These are phyloP conservation scores for Chrysolina haemoptera DNA, from an alignment of 2,888 invertebrate genomes.

Conservation along the genomic window DNA sequence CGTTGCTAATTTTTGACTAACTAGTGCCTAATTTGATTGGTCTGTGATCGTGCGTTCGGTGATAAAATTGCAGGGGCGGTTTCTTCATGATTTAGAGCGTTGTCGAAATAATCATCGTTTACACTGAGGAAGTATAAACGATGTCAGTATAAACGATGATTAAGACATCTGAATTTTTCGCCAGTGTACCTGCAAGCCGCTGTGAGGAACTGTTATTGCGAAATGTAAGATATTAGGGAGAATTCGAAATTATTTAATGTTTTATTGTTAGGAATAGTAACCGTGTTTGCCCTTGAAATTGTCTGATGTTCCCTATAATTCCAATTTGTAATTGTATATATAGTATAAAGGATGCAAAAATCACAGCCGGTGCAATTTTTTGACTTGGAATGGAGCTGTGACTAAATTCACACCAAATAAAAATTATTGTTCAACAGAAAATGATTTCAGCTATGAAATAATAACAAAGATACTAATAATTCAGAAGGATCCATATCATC, in stretches of 20 bases:
- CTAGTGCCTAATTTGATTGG: slow-evolving; percentile 58
- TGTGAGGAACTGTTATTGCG: background rate
- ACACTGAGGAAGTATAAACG: no score
- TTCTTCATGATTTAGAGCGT: no score
- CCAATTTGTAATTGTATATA: slow-evolving; percentile 2
- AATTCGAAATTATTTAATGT: slow-evolving; percentile 12
- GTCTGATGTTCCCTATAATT: background rate
- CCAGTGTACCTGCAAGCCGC: background rate
- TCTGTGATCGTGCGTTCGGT: slow-evolving; percentile 57
- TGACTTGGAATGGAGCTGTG: background rate
- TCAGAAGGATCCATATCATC: no score
- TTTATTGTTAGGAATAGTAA: background rate
- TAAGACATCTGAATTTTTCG: background rate
- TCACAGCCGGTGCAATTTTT: background rate
- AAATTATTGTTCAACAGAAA: no score
- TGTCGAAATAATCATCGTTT: no score
- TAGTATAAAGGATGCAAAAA: background rate
- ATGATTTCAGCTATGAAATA: no score
- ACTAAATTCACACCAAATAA: no score
- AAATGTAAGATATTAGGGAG: background rate
- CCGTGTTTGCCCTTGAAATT: background rate
- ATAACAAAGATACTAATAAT: no score
- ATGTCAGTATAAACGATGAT: no score
- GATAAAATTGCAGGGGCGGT: slow-evolving; percentile 18
- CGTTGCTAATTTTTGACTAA: slow-evolving; percentile 28